Percentiles rank a stretch among this genome's conserved stretches.
Evolutionary conservation across 2,797 vertebrate species (phyloP).

Genomic region (Melanotaenia pygmaea): DNA sequence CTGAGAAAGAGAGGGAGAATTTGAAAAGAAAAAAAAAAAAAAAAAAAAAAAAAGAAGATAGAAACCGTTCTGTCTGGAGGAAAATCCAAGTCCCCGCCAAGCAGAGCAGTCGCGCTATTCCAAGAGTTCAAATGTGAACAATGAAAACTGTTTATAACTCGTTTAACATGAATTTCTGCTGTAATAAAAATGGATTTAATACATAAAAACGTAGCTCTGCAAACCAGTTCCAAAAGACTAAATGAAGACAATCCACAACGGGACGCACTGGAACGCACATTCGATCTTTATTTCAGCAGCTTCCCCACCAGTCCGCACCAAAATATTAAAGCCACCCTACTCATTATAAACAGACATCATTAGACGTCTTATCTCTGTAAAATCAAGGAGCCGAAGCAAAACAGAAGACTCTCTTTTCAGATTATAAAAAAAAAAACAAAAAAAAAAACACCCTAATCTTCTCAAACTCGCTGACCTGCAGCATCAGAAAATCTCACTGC

Average conservation of each 20-base stretch:
- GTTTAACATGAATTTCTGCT: background rate
- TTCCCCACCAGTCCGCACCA: constrained; percentile 51
- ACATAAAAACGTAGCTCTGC: background rate
- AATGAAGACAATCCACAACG: background rate
- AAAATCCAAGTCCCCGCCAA: background rate
- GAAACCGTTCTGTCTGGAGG: constrained; percentile 33
- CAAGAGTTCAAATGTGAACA: constrained; percentile 5
- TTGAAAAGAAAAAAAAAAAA: constrained; percentile 51
- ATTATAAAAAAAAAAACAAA: background rate
- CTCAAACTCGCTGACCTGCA: constrained; percentile 69
- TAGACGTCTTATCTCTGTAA: constrained; percentile 15
- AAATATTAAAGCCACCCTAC: constrained; percentile 37
- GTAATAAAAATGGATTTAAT: too few species aligned
- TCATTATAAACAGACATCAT: constrained; percentile 14
- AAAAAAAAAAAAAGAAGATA: constrained; percentile 66
- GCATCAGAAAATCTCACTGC: constrained; percentile 61
- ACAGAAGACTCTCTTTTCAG: constrained; percentile 8
- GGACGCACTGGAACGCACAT: constrained; percentile 33
- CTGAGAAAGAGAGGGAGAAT: constrained; percentile 56
- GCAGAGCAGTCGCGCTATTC: background rate
- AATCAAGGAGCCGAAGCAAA: constrained; percentile 33
- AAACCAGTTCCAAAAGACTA: background rate
- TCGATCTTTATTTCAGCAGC: constrained; percentile 71
- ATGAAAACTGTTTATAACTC: too few species aligned
- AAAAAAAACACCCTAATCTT: constrained; percentile 2